Evolutionary conservation across 2,888 invertebrate species (phyloP), one percentile per base, ranked within the genome.

Genomic region (Ischnus inquisitorius): DNA sequence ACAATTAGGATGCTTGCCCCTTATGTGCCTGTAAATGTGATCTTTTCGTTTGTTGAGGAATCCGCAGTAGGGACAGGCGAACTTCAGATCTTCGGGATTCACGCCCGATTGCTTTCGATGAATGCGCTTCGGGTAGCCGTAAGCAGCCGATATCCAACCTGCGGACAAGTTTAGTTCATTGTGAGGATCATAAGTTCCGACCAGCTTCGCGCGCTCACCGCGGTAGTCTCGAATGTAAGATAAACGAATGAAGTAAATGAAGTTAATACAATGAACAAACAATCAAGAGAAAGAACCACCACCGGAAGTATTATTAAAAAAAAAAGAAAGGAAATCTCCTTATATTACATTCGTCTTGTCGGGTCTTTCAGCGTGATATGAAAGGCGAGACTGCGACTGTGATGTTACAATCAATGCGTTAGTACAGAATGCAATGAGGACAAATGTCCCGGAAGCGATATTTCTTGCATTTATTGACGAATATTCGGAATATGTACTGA

Each of bases 21-120:
- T 94, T 76, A 95, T 94, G 92, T 95, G 95, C 72, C 94, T 94
- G 60, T 95, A 93, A 88, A 95, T 92, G 86, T 95, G 94, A 89
- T 95, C 95, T 71, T 95, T 94, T 72, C 95, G 94, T 88, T 95
- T 95, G 75, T 95, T 94, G 74, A 94, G 93, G 90, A 95, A 94
- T 10, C 94, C 93, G 88, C 95, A 95, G 51, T 94, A 94, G 0
- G 95, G 94, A 87, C 95, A 95, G 78, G 92, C 92, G 88, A 90
- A 93, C 48, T 90, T 91, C 67, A 90, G 86, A 25, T 91, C 68
- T 0, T 22, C 43, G 65, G 71, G 43, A 4, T 62, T 74, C 14
- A 14, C 4, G 1, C 12, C 22, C 10, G 19, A 8, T 6, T 25
- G 54, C 54, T 25, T 67, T 16, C 10, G 41, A 3, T 64, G 80